A percentile compares a stretch with the other conserved stretches of the same genome.
These are phyloP conservation scores for Aix galericulata DNA, from an alignment of 2,113 vertebrate species.

Conservation along the genomic window DNA sequence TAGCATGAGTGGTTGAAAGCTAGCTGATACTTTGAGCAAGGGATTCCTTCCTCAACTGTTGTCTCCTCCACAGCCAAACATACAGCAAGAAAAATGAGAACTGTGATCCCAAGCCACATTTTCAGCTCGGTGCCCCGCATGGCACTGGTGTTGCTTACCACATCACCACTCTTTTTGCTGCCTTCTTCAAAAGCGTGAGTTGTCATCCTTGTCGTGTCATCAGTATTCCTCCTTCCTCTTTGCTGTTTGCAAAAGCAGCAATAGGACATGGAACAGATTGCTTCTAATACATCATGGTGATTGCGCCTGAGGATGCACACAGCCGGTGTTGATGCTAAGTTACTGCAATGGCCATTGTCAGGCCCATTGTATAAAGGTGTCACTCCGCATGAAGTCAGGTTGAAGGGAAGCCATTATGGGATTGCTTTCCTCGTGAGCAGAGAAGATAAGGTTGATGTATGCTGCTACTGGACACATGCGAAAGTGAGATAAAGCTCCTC, in stretches of 20 bases:
- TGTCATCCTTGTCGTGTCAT: not conserved
- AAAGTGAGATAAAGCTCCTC: slow-evolving; percentile 58
- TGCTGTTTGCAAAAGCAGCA: not conserved
- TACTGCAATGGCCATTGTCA: slow-evolving; percentile 28
- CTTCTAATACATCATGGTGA: not conserved
- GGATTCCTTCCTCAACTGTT: slow-evolving; percentile 44
- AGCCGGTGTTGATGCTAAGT: slow-evolving; percentile 1
- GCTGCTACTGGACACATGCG: not conserved
- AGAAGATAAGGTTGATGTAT: slow-evolving; percentile 78
- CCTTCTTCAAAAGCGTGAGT: not conserved
- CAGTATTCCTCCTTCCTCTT: not conserved
- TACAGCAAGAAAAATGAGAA: slow-evolving; percentile 51
- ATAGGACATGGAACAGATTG: not conserved
- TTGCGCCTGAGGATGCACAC: slow-evolving; percentile 26
- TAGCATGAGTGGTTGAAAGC: slow-evolving; percentile 88
- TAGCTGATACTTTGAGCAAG: slow-evolving; percentile 83
- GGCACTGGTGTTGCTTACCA: slow-evolving; percentile 27
- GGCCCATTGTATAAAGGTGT: slow-evolving; percentile 66
- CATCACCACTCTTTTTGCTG: not conserved
- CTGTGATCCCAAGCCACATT: not conserved
- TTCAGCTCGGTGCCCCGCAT: not conserved
- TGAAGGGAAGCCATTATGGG: slow-evolving; percentile 25
- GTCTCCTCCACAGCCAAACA: slow-evolving; percentile 20
- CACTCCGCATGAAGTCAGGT: not conserved
- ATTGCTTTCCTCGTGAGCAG: slow-evolving; percentile 48